Base-by-base conservation (phyloP, 2,888 invertebrate genomes). In the Agrotis exclamationis region DNA sequence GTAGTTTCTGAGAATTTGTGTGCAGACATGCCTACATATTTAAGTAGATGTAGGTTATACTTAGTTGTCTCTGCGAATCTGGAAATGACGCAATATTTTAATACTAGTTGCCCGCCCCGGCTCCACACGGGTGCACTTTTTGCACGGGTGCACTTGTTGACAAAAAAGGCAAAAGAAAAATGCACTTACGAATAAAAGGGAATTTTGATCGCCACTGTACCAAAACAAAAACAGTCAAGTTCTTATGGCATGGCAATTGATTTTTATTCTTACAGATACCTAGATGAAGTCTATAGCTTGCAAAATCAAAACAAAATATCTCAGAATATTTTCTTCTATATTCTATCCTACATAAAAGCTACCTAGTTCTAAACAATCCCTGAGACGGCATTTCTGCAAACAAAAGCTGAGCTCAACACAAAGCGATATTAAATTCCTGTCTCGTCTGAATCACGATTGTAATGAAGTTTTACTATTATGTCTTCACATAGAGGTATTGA, bases 351-450 rank as follows among this genome's bases (percentile, higher is more conserved):
- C 2, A 24, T 9, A 39, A 39, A 39, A 39, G 9, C 18, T 20
- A 59, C 11, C 14, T 60, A 45, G 16, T 51, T 56, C 56, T 28
- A 9, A 54, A 64, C 22, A 75, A 70, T 62, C 51, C 28, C 3
- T 53, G 20, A 50, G 28, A 83, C 64, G 79, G 84, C 73, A 60
- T 74, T 76, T 65, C 64, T 70, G 70, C 65, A 67, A 74, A 85
- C 84, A 86, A 87, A 84, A 80, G 83, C 70, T 59, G 53, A 47
- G 54, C 22, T 50, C 39, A 28, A 74, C 84, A 77, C 85, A 86
- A 85, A 81, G 63, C 83, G 82, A 91, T 94, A 94, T 95, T 93
- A 94, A 94, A 95, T 94, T 95, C 94, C 89, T 85, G 68, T 64
- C 86, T 83, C 80, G 66, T 69, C 57, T 67, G 92, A 93, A 93